These are phyloP conservation scores for Cairina moschata DNA, from an alignment of 2,113 vertebrate species.

Conservation along the genomic window DNA sequence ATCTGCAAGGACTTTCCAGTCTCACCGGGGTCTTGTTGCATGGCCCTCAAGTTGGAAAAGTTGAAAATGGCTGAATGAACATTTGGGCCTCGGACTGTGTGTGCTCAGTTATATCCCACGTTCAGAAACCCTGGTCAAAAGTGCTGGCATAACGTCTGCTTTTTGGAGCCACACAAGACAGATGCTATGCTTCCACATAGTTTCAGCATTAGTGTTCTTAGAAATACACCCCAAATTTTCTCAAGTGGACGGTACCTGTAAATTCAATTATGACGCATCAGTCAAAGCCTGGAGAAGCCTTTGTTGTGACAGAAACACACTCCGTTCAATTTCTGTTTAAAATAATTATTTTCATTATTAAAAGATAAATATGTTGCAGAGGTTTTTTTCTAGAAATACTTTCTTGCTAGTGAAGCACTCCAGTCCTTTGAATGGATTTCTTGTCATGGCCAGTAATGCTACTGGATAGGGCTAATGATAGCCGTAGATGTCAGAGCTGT, in stretches of 20 bases:
- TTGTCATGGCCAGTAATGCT: not conserved
- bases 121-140: not conserved
- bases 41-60: not conserved
- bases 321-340: not conserved
- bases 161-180: not conserved
- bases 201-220: not conserved
- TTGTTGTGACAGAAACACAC: not conserved
- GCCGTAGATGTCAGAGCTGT: not conserved
- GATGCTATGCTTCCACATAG: not conserved
- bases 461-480: not conserved
- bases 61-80: not conserved
- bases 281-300: not conserved
- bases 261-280: not conserved
- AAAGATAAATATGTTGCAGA: not conserved
- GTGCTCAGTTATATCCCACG: not conserved
- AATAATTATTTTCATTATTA: not conserved
- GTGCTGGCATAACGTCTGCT: not conserved
- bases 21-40: not conserved
- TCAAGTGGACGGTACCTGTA: not conserved
- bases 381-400: not conserved
- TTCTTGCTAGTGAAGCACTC: not conserved
- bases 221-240: not conserved
- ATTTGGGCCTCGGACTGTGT: not conserved
- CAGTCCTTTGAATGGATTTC: not conserved
- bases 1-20: not conserved